Evolutionary conservation across 2,888 invertebrate genomes (phyloP).

Genomic region (Heliconius charithonia): DNA sequence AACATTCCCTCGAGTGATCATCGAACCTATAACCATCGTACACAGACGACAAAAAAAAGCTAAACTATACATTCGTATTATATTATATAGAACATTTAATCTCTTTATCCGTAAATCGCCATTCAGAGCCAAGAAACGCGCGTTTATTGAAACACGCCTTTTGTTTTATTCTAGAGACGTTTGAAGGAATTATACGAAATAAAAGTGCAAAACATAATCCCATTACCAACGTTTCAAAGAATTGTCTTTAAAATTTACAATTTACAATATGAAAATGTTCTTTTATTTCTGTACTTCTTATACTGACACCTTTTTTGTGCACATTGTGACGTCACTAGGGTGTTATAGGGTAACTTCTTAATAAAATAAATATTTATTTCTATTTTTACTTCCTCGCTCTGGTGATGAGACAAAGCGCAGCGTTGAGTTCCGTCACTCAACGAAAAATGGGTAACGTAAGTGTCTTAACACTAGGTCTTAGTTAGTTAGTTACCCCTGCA

Average conservation of each 20-base stretch:
- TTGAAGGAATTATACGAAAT: slow-evolving; percentile 16
- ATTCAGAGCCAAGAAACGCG: not conserved
- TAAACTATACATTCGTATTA: no score
- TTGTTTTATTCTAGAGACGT: slow-evolving; percentile 21
- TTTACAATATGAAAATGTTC: slow-evolving; percentile 9
- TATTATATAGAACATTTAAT: no score
- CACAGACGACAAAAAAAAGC: no score
- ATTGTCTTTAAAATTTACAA: slow-evolving; percentile 11
- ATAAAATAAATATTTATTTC: not conserved
- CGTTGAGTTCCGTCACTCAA: not conserved
- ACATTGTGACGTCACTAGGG: not conserved
- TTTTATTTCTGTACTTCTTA: not conserved
- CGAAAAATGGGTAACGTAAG: not conserved
- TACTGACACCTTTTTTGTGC: not conserved
- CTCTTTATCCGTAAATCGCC: slow-evolving; percentile 12
- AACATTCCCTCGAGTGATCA: not conserved
- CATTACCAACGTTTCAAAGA: slow-evolving; percentile 12
- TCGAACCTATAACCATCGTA: not conserved
- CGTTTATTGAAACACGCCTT: slow-evolving; percentile 20
- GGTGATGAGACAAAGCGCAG: not conserved
- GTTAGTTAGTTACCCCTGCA: not conserved
- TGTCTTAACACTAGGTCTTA: not conserved
- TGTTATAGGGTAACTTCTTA: not conserved
- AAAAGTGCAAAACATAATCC: slow-evolving; percentile 28
- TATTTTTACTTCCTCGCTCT: not conserved